Evolutionary conservation across 2,797 vertebrate species (phyloP).

Genomic region (Rhabdomys pumilio): DNA sequence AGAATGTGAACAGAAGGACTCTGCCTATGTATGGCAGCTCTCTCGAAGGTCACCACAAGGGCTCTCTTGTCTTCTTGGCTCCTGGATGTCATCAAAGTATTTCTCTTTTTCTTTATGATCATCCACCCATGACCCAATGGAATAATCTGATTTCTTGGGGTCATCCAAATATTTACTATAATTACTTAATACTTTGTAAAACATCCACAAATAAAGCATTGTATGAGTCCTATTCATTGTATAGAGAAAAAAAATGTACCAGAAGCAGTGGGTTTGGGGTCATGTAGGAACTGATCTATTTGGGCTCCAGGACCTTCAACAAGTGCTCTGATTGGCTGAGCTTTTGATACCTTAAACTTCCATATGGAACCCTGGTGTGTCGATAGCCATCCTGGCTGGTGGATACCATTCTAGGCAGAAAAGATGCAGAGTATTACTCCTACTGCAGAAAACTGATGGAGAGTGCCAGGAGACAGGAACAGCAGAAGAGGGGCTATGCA

Average conservation of each 20-base stretch:
- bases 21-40: background rate
- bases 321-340: background rate
- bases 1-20: background rate
- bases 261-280: background rate
- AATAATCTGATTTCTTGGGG: constrained; percentile 1
- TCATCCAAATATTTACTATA: background rate
- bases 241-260: background rate
- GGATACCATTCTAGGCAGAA: background rate
- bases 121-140: background rate
- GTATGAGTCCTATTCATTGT: background rate
- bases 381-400: background rate
- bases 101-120: background rate
- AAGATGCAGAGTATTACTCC: background rate
- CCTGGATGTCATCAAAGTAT: background rate
- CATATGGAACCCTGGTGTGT: background rate
- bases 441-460: background rate
- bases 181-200: background rate
- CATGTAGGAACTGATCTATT: background rate
- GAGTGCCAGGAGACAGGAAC: background rate
- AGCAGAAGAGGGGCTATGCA: background rate
- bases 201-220: background rate
- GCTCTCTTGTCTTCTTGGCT: background rate
- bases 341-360: background rate
- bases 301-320: background rate
- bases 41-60: background rate